Conservation (phyloP, 92 coral and sea anemone species). For the Ricordea florida region DNA sequence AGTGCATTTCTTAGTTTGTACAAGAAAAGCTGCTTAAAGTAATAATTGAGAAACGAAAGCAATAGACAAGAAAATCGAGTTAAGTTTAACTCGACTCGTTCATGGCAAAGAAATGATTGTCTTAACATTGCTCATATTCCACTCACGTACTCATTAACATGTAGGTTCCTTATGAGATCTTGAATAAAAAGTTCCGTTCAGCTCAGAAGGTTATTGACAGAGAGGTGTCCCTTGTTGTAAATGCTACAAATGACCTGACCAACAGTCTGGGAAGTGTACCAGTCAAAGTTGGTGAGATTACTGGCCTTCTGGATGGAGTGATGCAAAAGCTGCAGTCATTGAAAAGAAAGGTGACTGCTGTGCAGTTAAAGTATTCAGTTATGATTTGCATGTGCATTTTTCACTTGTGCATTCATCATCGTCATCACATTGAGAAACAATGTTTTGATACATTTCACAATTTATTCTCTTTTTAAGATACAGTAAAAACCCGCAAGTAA, state of each 20-base stretch:
- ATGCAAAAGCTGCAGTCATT: conserved; percentile 89
- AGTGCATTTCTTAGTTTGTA: no score
- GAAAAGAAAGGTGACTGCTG: conserved; percentile 80
- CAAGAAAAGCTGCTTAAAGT: no score
- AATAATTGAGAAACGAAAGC: no score
- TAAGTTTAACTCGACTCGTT: no score
- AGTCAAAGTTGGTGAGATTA: conserved; percentile 84
- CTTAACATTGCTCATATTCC: background rate
- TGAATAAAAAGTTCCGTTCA: conserved; percentile 93
- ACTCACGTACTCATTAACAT: background rate
- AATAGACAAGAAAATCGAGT: no score
- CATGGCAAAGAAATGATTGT: no score
- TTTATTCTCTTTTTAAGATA: no score
- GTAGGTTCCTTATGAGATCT: conserved; percentile 95
- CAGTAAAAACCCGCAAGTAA: no score
- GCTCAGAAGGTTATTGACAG: conserved; percentile 98
- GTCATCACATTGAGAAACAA: no score
- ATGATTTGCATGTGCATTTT: background rate
- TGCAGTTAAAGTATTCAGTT: background rate
- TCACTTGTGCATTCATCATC: background rate
- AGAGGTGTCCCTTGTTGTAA: conserved; percentile 91
- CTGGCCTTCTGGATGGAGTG: conserved; percentile 89
- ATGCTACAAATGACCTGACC: conserved; percentile 81
- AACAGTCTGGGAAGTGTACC: conserved; percentile 65
- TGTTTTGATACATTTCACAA: no score